Conservation (phyloP, 2,113 vertebrate species). For the Dicaeum eximium region DNA sequence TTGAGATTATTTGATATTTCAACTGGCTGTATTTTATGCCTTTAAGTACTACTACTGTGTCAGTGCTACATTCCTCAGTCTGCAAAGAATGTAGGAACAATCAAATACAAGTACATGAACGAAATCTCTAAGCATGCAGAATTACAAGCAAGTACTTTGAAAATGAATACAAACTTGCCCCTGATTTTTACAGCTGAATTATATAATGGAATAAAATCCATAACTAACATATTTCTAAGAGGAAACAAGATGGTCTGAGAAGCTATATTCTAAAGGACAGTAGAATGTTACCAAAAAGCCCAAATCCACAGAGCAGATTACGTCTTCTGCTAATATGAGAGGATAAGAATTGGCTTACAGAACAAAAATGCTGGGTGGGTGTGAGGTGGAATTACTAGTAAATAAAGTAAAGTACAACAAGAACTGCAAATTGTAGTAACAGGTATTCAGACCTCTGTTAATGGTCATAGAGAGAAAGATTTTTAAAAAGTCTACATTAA, state of each 20-base stretch:
- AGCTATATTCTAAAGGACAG: neutral
- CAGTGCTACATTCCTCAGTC: neutral
- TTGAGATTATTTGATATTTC: neutral
- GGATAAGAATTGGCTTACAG: neutral
- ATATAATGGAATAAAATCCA: neutral
- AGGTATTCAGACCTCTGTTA: neutral
- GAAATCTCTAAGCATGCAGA: neutral
- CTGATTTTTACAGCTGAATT: neutral
- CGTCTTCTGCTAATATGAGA: neutral
- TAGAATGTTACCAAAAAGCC: neutral
- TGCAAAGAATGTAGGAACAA: neutral
- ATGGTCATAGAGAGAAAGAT: neutral
- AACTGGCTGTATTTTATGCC: neutral
- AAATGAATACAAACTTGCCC: neutral
- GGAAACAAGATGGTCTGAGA: neutral
- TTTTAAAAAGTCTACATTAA: neutral
- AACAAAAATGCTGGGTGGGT: neutral
- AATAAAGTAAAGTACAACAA: neutral
- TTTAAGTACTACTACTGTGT: neutral
- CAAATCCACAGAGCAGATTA: neutral
- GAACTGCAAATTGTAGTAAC: neutral
- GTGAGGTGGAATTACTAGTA: neutral
- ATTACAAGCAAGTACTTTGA: neutral
- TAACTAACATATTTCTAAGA: neutral
- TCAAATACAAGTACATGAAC: neutral